Evolutionary conservation across 2,888 invertebrate genomes (phyloP), one percentile per base, ranked within the genome.

Genomic region (Himalopsyche anomala): DNA sequence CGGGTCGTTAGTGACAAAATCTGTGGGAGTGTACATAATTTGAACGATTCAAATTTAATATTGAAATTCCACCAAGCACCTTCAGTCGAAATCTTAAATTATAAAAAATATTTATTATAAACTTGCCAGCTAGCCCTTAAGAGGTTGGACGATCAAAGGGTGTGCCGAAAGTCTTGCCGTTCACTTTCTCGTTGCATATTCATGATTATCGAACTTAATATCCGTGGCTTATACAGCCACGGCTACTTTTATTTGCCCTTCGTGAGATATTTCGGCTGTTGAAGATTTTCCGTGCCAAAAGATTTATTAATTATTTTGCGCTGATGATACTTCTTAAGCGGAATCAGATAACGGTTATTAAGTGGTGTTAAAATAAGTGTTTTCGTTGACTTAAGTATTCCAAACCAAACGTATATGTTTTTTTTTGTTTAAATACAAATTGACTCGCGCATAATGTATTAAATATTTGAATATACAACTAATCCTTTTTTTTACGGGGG

Each of bases 131-230:
- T 51, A 2, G 51, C 2, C 45, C 40, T 80, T n/a, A 80, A 80
- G n/a, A 9, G 80, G 80, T 40, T 36, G 80, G 40, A 28, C 62
- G 62, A 62, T 62, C 62, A 62, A 62, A 62, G 62, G 19, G 2
- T 62, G 62, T 62, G 2, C 62, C 28, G 19, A 62, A 62, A 62
- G 28, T 62, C 62, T 62, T 62, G 19, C 62, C 19, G 62, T 62
- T 62, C 40, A 81, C 19, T 81, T 15, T 80, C 62, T 62, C 19
- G 62, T 62, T 86, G 86, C 86, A 86, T 86, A 86, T 86, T 86
- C 86, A 86, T 86, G 81, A 84, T 79, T 81, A 86, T 86, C 86
- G 86, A 82, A 74, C 55, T 56, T 82, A 36, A 82, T 55, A 55
- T 54, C 42, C 80, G 80, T 4, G 19, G 62, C 62, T 62, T 62